phyloP scores from a whole-genome alignment of 2,113 vertebrate species.

The Vulpes vulpes region DNA sequence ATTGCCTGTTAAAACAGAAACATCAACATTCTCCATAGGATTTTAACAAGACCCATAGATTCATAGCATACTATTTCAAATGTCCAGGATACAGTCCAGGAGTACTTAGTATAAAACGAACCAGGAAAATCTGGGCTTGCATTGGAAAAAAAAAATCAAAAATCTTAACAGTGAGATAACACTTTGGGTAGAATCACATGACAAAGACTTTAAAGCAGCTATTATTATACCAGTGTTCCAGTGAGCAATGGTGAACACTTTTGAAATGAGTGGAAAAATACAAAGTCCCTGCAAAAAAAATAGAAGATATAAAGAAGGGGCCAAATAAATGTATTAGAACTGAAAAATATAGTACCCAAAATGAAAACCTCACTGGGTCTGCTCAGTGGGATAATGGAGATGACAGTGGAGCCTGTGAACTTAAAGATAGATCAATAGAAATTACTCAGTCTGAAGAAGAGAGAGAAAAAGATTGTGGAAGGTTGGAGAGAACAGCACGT shows the following conservation, averaged over 20 bases:
- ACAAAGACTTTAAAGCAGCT: neutral
- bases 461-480: neutral
- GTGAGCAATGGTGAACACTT: neutral
- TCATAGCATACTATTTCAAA: slow-evolving; percentile 19
- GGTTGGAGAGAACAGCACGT: neutral
- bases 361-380: neutral
- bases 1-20: neutral
- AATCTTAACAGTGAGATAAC: neutral
- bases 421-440: slow-evolving; percentile 36
- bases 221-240: neutral
- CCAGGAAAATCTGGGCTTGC: neutral
- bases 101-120: slow-evolving; percentile 25
- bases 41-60: neutral
- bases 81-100: neutral
- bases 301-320: neutral
- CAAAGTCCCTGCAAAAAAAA: neutral
- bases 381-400: neutral
- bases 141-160: neutral
- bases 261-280: slow-evolving; percentile 31
- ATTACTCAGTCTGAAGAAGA: slow-evolving; percentile 35
- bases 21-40: neutral
- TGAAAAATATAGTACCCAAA: neutral
- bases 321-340: neutral
- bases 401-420: neutral
- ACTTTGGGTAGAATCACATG: slow-evolving; percentile 17